These are phyloP conservation scores for Drosophila atroscutellata DNA, from an alignment of 2,888 invertebrate genomes.

Conservation along the genomic window DNA sequence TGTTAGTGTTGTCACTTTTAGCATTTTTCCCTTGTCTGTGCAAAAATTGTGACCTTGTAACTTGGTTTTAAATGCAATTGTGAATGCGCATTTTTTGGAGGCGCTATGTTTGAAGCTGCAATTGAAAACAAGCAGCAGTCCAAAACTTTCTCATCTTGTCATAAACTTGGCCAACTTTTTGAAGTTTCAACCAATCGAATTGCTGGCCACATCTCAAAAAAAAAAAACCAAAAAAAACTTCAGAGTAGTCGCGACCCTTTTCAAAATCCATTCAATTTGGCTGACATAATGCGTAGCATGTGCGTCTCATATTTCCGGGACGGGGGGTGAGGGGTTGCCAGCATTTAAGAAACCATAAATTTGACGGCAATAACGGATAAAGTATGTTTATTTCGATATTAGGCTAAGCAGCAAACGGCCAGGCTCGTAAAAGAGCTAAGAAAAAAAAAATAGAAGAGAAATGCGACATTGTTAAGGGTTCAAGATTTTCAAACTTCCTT, in stretches of 20 bases:
- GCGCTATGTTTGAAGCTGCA: constrained; percentile 23
- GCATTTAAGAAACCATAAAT: constrained; percentile 80
- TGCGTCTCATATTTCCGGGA: constrained; percentile 63
- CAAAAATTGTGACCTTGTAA: constrained; percentile 75
- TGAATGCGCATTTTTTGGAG: constrained; percentile 47
- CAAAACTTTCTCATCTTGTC: constrained; percentile 17
- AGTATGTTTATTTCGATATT: constrained; percentile 81
- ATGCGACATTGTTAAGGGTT: constrained; percentile 42
- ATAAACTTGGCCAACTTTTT: constrained; percentile 45
- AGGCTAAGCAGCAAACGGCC: constrained; percentile 68
- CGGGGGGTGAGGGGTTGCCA: constrained; percentile 6
- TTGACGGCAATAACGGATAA: constrained; percentile 76
- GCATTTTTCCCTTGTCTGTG: constrained; percentile 64
- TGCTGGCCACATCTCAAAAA: constrained; percentile 25
- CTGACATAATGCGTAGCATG: constrained; percentile 52
- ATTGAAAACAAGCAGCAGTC: constrained; percentile 7
- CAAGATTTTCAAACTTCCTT: constrained; percentile 41
- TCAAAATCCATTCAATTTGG: constrained; percentile 64
- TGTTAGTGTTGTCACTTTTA: constrained; percentile 65
- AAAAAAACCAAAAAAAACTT: constrained; percentile 2
- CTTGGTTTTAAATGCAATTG: constrained; percentile 74
- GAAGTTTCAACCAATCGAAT: constrained; percentile 34
- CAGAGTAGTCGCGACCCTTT: constrained; percentile 52
- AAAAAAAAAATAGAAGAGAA: constrained; percentile 16
- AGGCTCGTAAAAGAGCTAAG: constrained; percentile 65